Base-by-base conservation (phyloP, 2,797 vertebrate species). In the Dicrostonyx torquatus region DNA sequence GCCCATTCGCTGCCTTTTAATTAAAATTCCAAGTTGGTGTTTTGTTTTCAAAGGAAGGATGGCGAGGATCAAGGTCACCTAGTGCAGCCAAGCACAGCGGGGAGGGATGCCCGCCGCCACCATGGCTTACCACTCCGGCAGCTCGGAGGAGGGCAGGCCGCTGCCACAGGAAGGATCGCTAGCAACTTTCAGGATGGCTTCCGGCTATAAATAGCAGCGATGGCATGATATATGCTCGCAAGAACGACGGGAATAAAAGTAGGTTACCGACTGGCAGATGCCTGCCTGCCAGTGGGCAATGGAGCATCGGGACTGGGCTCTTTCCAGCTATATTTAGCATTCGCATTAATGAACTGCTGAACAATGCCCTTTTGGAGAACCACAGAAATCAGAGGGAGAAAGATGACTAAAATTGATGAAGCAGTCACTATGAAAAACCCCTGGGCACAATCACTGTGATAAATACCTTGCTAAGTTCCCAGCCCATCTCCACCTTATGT, bases 61-160 rank as follows among this genome's bases (percentile, higher is more conserved):
- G 96, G 94, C 89, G 68, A 77, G 91, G 75, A 86, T 96, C 96
- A 98, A 98, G 98, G 98, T 98, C 98, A 98, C 87, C 89, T 86
- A 73, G 95, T 68, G 86, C 66, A 80, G 86, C 97, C 92, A 50
- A 48, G 94, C 92, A 37, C 62, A 96, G 96, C 92, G 20, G 60
- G 78, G 94, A 95, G 93, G 88, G 94, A 77, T 0, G 0, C 89
- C 93, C 73, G 60, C 96, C 94, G 90, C 93, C 72, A 58, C 96
- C 95, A 93, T 83, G 95, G 70, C 24, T 86, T 91, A 88, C 14
- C 14, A 6, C 50, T 93, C 82, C 95, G 55, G 91, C 93, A 85
- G 97, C 10, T 43, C 95, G 78, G 70, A 66, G 94, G 97, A 95
- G 95, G 80, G 94, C 91, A 83, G 95, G 90, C n/a, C 64, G 10